Conservation (phyloP, 2,797 vertebrate species). For the Graptemys geographica region DNA sequence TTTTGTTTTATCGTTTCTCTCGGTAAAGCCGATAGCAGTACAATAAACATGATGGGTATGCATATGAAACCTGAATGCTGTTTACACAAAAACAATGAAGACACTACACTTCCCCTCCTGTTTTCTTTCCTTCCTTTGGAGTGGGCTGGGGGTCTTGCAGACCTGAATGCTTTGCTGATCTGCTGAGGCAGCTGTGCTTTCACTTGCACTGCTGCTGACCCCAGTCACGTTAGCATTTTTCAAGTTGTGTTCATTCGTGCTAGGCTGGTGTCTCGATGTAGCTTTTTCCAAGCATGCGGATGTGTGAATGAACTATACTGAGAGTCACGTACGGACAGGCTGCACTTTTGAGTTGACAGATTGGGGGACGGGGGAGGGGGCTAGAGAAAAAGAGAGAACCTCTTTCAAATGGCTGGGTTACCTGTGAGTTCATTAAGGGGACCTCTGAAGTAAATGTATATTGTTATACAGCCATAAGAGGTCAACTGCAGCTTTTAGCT, state of each 20-base stretch:
- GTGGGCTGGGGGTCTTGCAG: neutral
- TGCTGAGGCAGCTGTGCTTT: neutral
- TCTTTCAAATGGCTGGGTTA: conserved; percentile 18
- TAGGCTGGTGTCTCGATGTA: neutral
- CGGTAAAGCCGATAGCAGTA: neutral
- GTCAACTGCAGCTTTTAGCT: neutral
- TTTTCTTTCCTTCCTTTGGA: neutral
- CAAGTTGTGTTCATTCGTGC: neutral
- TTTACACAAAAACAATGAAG: neutral
- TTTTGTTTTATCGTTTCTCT: neutral
- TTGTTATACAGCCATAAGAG: neutral
- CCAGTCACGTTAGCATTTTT: neutral
- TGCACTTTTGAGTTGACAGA: conserved; percentile 36
- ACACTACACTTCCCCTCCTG: accelerated
- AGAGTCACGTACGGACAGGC: conserved; percentile 41
- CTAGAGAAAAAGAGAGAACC: conserved; percentile 28
- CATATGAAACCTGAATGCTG: neutral
- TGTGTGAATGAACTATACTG: neutral
- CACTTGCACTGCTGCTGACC: neutral
- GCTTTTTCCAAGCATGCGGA: conserved; percentile 23
- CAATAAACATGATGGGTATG: neutral
- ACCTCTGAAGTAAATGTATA: conserved; percentile 39
- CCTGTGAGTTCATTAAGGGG: conserved; percentile 22
- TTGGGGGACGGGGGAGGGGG: neutral
- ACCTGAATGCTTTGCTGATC: neutral